Percentiles rank a stretch among this genome's conserved stretches.
These are phyloP conservation scores for Centropus bengalensis DNA, from an alignment of 2,113 vertebrate genomes.

Conservation along the genomic window DNA sequence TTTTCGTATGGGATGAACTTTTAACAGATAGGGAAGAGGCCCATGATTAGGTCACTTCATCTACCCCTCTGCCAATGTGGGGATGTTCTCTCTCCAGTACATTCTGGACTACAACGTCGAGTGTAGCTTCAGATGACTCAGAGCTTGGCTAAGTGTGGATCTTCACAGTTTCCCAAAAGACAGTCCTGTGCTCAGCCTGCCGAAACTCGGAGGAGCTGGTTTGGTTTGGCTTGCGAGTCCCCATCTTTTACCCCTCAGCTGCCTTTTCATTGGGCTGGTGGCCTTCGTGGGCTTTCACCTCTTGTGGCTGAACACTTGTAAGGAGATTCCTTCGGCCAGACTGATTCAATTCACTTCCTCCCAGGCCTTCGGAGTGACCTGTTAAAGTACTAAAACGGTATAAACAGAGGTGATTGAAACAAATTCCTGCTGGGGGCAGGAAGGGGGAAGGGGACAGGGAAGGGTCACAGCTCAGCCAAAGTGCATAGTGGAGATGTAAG, in stretches of 20 bases:
- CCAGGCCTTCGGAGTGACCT: background rate
- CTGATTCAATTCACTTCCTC: background rate
- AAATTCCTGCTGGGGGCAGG: background rate
- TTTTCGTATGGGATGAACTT: background rate
- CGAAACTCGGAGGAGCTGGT: background rate
- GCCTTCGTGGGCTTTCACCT: background rate
- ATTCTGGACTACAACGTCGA: background rate
- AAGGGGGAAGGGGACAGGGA: background rate
- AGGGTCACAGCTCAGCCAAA: background rate
- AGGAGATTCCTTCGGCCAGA: background rate
- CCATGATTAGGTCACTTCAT: background rate
- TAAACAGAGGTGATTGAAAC: background rate
- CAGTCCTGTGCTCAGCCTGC: background rate
- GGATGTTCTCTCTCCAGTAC: conserved; percentile 11
- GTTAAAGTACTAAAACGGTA: background rate
- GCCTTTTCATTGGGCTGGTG: background rate
- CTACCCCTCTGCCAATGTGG: background rate
- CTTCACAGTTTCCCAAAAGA: background rate
- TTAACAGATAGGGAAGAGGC: background rate
- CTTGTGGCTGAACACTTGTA: background rate
- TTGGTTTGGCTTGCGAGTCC: background rate
- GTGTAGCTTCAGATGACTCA: background rate
- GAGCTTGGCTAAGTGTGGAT: background rate
- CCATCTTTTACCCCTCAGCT: background rate
- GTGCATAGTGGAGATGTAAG: background rate